Conservation (phyloP, 2,113 vertebrate genomes). For the Mesoclemmys tuberculata region DNA sequence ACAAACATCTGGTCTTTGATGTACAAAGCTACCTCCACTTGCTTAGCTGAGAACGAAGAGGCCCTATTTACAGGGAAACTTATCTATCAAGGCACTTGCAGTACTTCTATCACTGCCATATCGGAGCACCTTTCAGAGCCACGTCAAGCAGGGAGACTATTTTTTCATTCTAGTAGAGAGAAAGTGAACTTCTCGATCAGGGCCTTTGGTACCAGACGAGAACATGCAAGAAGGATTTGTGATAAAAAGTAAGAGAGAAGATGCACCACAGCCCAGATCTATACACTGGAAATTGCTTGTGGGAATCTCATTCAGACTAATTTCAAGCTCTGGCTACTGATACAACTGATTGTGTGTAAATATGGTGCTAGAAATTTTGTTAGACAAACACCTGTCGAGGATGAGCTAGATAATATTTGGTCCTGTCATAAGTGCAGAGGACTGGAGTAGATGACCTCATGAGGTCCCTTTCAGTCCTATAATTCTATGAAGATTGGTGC, state of each 20-base stretch:
- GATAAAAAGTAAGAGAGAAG: background rate
- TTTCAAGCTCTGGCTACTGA: background rate
- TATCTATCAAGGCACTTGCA: background rate
- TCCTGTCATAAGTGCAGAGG: background rate
- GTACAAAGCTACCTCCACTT: background rate
- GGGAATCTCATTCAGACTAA: background rate
- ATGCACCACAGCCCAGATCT: background rate
- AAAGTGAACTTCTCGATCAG: rapidly evolving
- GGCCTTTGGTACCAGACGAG: background rate
- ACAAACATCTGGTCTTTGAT: background rate
- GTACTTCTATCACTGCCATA: background rate
- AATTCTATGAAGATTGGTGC: background rate
- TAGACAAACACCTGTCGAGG: no score
- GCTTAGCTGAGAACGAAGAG: background rate
- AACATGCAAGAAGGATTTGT: slow-evolving; percentile 20
- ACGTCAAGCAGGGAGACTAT: slow-evolving; percentile 18
- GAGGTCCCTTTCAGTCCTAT: no score
- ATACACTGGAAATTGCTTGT: background rate
- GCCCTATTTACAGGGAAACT: slow-evolving; percentile 1
- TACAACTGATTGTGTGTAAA: slow-evolving; percentile 39
- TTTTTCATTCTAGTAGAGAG: background rate
- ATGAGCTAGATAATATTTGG: no score
- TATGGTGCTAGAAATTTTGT: background rate
- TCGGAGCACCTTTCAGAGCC: background rate
- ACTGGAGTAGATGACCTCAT: background rate